Conservation (phyloP, 2,797 vertebrate genomes). For the Alosa sapidissima region DNA sequence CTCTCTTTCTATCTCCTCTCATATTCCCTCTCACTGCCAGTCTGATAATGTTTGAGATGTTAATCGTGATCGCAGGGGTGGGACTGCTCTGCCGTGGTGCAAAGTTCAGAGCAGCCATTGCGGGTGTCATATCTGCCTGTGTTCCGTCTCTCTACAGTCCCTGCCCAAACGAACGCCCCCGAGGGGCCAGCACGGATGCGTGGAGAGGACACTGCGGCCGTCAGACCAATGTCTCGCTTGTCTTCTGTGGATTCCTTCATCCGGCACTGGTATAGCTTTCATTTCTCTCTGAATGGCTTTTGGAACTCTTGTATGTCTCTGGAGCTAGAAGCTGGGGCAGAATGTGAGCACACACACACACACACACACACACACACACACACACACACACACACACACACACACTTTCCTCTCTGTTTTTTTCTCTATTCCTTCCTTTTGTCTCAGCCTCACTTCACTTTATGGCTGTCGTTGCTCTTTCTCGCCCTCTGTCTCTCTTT, state of each 20-base stretch:
- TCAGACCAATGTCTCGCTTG: neutral
- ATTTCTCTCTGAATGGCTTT: neutral
- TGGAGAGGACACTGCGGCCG: neutral
- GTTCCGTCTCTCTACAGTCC: neutral
- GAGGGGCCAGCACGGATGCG: neutral
- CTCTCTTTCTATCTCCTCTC: neutral
- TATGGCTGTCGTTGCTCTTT: neutral
- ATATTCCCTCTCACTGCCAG: neutral
- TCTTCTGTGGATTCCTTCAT: slow-evolving; percentile 1
- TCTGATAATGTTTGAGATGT: neutral
- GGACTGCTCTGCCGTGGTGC: neutral
- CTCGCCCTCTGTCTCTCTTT: neutral
- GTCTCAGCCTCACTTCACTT: slow-evolving; percentile 3
- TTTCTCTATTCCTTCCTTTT: neutral
- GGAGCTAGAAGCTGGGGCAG: neutral
- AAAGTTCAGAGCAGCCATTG: neutral
- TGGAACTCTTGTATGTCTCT: neutral
- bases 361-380: too few species aligned
- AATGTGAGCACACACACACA: neutral
- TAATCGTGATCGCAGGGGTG: neutral
- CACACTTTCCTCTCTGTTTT: neutral
- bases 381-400: neutral
- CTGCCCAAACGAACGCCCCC: neutral
- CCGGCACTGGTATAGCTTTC: neutral
- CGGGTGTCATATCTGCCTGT: neutral